Conservation (phyloP, 2,797 vertebrate species). For the Phrynocephalus vlangalii region DNA sequence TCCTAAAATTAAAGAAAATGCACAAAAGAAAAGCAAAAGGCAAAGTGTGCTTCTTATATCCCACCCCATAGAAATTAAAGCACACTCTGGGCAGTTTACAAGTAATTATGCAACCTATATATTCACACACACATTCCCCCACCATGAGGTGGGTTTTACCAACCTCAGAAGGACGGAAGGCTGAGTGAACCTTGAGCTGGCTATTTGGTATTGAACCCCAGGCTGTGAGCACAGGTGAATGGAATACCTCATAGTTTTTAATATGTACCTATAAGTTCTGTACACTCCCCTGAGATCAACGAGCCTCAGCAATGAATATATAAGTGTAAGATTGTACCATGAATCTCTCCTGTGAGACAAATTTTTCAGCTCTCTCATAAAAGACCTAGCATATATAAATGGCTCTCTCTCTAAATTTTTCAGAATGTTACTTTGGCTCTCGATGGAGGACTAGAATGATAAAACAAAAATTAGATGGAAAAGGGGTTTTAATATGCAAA, state of each 20-base stretch:
- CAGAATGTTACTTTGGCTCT: background rate
- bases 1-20: rapidly evolving
- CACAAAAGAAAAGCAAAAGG: background rate
- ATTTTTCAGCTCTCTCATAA: background rate
- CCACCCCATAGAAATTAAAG: too few species aligned
- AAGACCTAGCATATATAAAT: background rate
- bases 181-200: too few species aligned
- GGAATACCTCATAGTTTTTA: background rate
- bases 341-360: background rate
- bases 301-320: background rate
- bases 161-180: too few species aligned
- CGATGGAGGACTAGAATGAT: background rate
- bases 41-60: too few species aligned
- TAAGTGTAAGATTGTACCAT: background rate
- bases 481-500: background rate
- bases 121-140: too few species aligned
- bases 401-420: background rate
- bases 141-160: too few species aligned
- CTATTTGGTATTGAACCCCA: too few species aligned
- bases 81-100: too few species aligned
- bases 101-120: too few species aligned
- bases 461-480: background rate
- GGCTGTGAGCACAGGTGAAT: background rate
- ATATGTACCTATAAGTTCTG: background rate
- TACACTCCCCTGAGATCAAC: background rate